A percentile compares a stretch with the other conserved stretches of the same genome.
Evolutionary conservation across 2,888 invertebrate genomes (phyloP).

Genomic region (Torymus auratus): DNA sequence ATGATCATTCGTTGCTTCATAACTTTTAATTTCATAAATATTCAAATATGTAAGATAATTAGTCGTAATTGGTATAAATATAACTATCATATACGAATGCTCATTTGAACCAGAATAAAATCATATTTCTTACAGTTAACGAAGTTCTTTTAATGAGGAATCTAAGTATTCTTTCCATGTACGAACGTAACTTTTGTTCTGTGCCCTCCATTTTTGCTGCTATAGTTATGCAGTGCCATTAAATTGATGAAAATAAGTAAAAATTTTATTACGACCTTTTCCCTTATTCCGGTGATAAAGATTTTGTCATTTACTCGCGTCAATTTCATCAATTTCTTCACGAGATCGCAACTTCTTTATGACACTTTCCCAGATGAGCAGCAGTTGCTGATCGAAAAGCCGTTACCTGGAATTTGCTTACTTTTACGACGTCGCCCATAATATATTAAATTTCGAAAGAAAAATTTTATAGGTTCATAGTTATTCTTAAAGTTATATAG

Average conservation of each 20-base stretch:
- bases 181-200: neutral
- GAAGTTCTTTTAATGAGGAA: no score
- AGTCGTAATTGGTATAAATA: no score
- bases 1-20: no score
- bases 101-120: no score
- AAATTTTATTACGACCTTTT: conserved; percentile 28
- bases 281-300: conserved; percentile 7
- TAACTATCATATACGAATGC: no score
- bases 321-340: conserved; percentile 35
- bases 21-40: no score
- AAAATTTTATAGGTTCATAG: neutral
- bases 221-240: neutral
- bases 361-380: conserved; percentile 23
- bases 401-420: conserved; percentile 26
- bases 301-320: conserved; percentile 20
- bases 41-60: no score
- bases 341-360: conserved; percentile 48
- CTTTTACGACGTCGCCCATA: conserved; percentile 24
- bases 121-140: no score
- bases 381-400: conserved; percentile 43
- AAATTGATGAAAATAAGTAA: conserved; percentile 35
- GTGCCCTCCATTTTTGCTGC: neutral
- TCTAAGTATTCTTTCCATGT: no score
- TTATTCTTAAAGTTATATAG: neutral
- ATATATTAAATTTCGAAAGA: neutral